phyloP scores from a whole-genome alignment of 2,888 invertebrate genomes.

The Drosophila pseudotalamancana region DNA sequence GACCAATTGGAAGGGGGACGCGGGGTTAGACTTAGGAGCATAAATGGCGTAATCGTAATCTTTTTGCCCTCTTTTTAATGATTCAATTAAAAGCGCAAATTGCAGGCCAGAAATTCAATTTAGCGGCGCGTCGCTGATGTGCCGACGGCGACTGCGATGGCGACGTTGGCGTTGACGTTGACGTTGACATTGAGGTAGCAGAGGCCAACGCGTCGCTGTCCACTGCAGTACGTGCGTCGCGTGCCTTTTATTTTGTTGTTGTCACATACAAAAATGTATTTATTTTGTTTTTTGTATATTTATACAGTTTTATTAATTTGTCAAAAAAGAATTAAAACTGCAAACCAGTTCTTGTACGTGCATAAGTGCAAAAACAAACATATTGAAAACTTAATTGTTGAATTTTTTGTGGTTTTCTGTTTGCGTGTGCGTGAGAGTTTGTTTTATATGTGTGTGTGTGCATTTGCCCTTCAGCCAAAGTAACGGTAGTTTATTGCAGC shows the following conservation, averaged over 20 bases:
- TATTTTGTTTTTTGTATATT: slow-evolving; percentile 12
- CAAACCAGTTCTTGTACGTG: slow-evolving; percentile 31
- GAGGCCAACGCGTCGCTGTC: slow-evolving; percentile 46
- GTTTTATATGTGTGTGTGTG: slow-evolving; percentile 4
- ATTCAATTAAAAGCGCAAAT: slow-evolving; percentile 77
- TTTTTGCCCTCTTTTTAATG: slow-evolving; percentile 76
- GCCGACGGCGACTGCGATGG: too few species aligned
- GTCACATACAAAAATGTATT: slow-evolving; percentile 21
- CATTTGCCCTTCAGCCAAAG: slow-evolving; percentile 54
- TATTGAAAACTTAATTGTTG: slow-evolving; percentile 42
- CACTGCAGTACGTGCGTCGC: slow-evolving; percentile 52
- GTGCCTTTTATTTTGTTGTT: slow-evolving; percentile 40
- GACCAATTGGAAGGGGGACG: neutral
- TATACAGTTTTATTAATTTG: slow-evolving; percentile 31
- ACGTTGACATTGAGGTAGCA: slow-evolving; percentile 60
- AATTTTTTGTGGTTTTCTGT: slow-evolving; percentile 35
- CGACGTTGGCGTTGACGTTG: slow-evolving; percentile 57
- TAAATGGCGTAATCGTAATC: slow-evolving; percentile 72
- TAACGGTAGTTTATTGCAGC: slow-evolving; percentile 57
- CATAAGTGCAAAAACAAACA: slow-evolving; percentile 36
- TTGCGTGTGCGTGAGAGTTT: slow-evolving; percentile 7
- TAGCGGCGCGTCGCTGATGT: slow-evolving; percentile 39
- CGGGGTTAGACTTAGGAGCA: slow-evolving; percentile 2
- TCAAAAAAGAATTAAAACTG: slow-evolving; percentile 10
- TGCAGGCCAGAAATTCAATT: slow-evolving; percentile 74